Evolutionary conservation across 2,113 vertebrate species (phyloP).

Genomic region (Mionectes macconnelli): DNA sequence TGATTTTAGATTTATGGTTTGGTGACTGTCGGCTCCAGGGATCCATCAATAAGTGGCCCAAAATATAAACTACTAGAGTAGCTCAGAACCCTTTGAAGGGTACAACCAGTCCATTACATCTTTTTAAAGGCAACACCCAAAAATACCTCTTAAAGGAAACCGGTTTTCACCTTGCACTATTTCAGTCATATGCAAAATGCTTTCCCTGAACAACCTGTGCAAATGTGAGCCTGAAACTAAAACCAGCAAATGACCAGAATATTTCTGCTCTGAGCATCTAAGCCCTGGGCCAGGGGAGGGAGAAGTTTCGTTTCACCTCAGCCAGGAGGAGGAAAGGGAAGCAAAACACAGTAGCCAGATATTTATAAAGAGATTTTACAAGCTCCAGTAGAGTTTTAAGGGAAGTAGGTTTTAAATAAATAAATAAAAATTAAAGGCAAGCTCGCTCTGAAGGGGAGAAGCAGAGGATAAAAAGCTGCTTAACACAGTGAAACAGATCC

Average conservation of each 20-base stretch:
- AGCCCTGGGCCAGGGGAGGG: neutral
- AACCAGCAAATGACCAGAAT: neutral
- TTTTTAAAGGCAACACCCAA: neutral
- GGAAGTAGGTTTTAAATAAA: neutral
- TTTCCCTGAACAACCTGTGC: neutral
- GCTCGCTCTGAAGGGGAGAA: neutral
- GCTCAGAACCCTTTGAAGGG: neutral
- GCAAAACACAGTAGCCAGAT: neutral
- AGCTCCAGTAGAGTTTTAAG: neutral
- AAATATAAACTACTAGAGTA: neutral
- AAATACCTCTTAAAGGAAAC: neutral
- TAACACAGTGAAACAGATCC: neutral
- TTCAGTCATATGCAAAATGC: neutral
- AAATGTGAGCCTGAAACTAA: neutral
- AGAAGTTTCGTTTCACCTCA: neutral
- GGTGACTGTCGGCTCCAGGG: neutral
- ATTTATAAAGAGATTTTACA: neutral
- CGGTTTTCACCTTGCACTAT: neutral
- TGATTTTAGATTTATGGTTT: neutral
- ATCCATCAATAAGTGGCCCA: neutral
- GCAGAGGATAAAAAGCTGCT: neutral
- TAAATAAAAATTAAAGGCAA: neutral
- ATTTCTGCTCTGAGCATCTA: neutral
- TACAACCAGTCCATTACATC: neutral
- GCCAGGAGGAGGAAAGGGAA: neutral